These are phyloP conservation scores for Stichopus horrens DNA, from an alignment of 53 echinoderm and acorn worm species.

Conservation along the genomic window DNA sequence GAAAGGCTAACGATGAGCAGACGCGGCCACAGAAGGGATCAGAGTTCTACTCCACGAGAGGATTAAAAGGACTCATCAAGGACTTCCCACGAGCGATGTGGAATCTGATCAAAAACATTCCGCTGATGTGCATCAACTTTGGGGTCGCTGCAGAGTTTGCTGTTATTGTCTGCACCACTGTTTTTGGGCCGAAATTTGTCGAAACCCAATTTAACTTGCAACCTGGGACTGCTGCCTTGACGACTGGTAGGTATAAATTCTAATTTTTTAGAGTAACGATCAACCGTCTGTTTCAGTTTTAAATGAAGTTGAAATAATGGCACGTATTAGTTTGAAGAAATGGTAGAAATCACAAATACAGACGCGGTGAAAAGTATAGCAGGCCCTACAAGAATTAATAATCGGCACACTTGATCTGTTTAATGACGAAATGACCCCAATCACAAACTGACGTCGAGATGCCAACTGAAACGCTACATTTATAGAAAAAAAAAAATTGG, in stretches of 20 bases:
- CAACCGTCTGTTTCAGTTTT: no score
- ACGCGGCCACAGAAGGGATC: constrained; percentile 53
- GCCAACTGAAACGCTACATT: no score
- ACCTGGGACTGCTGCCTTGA: constrained; percentile 49
- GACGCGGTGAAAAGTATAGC: no score
- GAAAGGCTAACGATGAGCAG: constrained; percentile 2
- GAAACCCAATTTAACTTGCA: constrained; percentile 73
- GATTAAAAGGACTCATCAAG: constrained; percentile 36
- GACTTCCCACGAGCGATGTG: constrained; percentile 66
- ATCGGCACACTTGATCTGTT: no score
- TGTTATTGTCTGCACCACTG: constrained; percentile 56
- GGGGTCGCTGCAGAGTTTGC: constrained; percentile 56
- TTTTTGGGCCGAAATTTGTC: constrained; percentile 74
- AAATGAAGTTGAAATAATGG: no score
- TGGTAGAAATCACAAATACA: no score
- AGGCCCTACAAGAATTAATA: no score
- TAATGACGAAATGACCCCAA: no score
- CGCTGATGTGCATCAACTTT: constrained; percentile 55
- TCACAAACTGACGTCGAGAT: no score
- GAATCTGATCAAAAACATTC: constrained; percentile 60
- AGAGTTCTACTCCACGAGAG: constrained; percentile 53
- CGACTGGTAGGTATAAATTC: not conserved
- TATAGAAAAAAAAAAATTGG: no score
- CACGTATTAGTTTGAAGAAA: no score
- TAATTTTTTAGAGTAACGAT: no score